Evolutionary conservation across 2,113 vertebrate genomes (phyloP).

Genomic region (Leuciscus idus): DNA sequence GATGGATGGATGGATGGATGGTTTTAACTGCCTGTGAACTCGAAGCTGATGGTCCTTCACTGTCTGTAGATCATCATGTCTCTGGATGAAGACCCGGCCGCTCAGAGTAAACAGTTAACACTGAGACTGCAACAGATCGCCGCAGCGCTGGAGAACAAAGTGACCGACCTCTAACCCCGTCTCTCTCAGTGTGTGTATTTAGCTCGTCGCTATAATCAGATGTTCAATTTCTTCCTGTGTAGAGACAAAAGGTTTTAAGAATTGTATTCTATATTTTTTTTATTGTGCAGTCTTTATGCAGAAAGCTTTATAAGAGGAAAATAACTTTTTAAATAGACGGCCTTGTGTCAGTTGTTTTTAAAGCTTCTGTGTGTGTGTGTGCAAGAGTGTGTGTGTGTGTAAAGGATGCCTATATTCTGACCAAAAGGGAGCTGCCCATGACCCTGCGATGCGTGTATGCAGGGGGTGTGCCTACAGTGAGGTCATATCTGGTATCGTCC

Average conservation of each 20-base stretch:
- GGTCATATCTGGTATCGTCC: slow-evolving; percentile 6
- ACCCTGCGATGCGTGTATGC: slow-evolving; percentile 13
- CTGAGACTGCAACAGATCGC: slow-evolving; percentile 96
- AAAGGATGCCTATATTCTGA: slow-evolving; percentile 72
- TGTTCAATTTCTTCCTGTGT: slow-evolving; percentile 77
- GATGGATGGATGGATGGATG: neutral
- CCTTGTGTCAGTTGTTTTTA: slow-evolving; percentile 75
- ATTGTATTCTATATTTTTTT: slow-evolving; percentile 84
- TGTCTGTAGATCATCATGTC: slow-evolving; percentile 89
- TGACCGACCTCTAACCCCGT: slow-evolving; percentile 92
- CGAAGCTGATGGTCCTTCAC: neutral
- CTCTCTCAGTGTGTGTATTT: slow-evolving; percentile 49
- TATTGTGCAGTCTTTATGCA: slow-evolving; percentile 79
- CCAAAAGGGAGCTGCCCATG: slow-evolving; percentile 65
- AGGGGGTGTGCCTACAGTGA: neutral
- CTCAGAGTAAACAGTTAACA: slow-evolving; percentile 98
- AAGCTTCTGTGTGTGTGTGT: slow-evolving; percentile 66
- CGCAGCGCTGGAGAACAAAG: slow-evolving; percentile 95
- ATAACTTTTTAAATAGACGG: slow-evolving; percentile 81
- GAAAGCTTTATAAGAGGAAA: slow-evolving; percentile 82
- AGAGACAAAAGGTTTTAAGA: slow-evolving; percentile 75
- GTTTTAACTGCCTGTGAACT: neutral
- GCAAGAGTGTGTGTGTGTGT: slow-evolving; percentile 47
- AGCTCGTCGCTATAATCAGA: slow-evolving; percentile 74
- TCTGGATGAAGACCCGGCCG: slow-evolving; percentile 92